These are phyloP conservation scores for Callyntrura sp. DNA, from an alignment of 2,888 invertebrate species.

Conservation along the genomic window DNA sequence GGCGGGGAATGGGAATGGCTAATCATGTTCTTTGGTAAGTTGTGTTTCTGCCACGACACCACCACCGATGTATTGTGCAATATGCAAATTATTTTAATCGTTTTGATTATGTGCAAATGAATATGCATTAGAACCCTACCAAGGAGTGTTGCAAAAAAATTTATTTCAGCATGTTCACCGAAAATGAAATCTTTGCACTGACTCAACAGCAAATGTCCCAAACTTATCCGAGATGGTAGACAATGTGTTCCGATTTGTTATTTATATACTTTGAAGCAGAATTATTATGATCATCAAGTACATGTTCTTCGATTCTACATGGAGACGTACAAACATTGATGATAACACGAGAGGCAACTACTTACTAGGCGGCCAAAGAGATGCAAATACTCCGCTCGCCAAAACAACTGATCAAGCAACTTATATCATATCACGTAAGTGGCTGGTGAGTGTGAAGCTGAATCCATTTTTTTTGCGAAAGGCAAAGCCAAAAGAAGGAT, in stretches of 20 bases:
- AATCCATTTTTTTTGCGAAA: constrained; percentile 71
- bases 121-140: neutral
- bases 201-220: neutral
- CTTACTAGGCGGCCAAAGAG: neutral
- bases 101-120: constrained; percentile 1
- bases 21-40: no score
- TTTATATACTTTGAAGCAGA: neutral
- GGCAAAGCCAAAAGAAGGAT: constrained; percentile 39
- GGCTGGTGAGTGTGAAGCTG: constrained; percentile 48
- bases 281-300: neutral
- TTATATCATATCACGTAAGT: constrained; percentile 6
- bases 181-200: neutral
- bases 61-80: neutral
- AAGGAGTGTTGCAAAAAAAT: neutral
- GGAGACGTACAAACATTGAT: neutral
- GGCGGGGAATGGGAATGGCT: no score
- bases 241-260: neutral
- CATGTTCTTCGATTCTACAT: neutral
- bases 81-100: neutral
- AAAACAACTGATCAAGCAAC: constrained; percentile 30
- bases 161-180: neutral
- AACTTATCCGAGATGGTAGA: no score
- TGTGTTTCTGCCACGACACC: no score
- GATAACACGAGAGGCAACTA: neutral
- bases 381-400: neutral